Evolutionary conservation across 2,888 invertebrate genomes (phyloP).

Genomic region (Anodontia alba): DNA sequence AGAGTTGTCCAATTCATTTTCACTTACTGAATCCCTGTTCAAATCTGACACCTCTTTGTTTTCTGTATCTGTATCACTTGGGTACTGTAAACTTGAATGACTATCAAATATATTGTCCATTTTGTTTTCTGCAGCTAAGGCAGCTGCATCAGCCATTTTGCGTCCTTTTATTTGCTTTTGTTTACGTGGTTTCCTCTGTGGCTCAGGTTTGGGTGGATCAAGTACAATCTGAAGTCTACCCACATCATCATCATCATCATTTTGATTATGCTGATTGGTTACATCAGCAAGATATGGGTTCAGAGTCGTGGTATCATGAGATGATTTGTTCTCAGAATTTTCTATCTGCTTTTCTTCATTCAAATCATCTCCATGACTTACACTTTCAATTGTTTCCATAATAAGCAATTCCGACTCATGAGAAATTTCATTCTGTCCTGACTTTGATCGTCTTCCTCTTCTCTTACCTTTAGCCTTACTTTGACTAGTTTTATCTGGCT

Average conservation of each 20-base stretch:
- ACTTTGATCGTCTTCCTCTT: slow-evolving; percentile 50
- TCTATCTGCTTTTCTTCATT: background rate
- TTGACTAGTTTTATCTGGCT: slow-evolving; percentile 31
- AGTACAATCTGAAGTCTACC: slow-evolving; percentile 60
- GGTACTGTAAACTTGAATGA: slow-evolving; percentile 34
- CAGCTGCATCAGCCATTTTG: slow-evolving; percentile 53
- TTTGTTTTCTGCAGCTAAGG: slow-evolving; percentile 54
- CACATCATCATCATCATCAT: slow-evolving; percentile 62
- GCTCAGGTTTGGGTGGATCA: slow-evolving; percentile 60
- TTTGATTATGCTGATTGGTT: slow-evolving; percentile 45
- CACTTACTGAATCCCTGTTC: slow-evolving; percentile 59
- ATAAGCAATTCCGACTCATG: background rate
- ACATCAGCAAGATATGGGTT: slow-evolving; percentile 43
- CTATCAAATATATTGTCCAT: slow-evolving; percentile 52
- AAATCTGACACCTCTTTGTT: slow-evolving; percentile 45
- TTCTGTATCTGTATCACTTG: slow-evolving; percentile 18
- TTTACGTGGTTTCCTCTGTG: slow-evolving; percentile 51
- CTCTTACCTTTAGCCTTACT: slow-evolving; percentile 42
- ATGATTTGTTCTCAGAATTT: slow-evolving; percentile 5
- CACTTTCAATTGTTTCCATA: slow-evolving; percentile 19
- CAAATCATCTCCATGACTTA: slow-evolving; percentile 15
- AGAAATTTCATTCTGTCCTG: slow-evolving; percentile 39
- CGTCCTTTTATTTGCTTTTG: slow-evolving; percentile 46
- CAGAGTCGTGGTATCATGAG: slow-evolving; percentile 39
- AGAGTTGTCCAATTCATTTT: slow-evolving; percentile 52